Evolutionary conservation across 2,113 vertebrate species (phyloP), one percentile per base, ranked within the genome.

Genomic region (Ammodramus savannarum): DNA sequence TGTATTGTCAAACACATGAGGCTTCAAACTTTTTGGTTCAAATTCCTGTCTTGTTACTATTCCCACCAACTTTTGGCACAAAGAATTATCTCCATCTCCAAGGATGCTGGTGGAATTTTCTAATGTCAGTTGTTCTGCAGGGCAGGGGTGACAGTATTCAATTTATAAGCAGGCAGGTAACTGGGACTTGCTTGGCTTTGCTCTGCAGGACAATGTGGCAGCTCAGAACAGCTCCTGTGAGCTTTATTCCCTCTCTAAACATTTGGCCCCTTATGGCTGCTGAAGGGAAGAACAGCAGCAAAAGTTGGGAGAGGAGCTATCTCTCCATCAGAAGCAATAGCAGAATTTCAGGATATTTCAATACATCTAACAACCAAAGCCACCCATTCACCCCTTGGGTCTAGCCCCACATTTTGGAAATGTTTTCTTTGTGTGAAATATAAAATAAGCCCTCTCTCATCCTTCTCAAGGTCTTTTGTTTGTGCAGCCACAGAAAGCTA

Each of bases 301-400:
- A 25, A 65, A 26, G 5, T 1, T 78, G 34, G 12, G 39, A 71
- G 21, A 25, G 11, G n/a, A 63, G 9, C n/a, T 48, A 0, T 21
- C 31, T 71, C 57, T 75, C 16, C 15, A 18, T 81, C 38, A 20
- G n/a, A 34, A 63, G 3, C 43, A 93, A 25, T 12, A 43, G 34
- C 57, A 87, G 39, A 57, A 49, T 1, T 34, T 49, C 7, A 34
- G 48, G 39, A 2, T 79, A 31, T 76, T 72, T 82, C 29, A 57
- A 1, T 52, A 36, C 1, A 19, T 62, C 16, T 63, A 23, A 6
- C 11, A 65, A 12, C 22, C n/a, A 16, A 0, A 11, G 9, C 5
- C 31, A 55, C 14, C 17, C 8, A 4, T 13, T 39, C 38, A 48
- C 43, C 17, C 31, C 34, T 31, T 16, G 26, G 27, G 13, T 19